Evolutionary conservation across 2,888 invertebrate species (phyloP), one percentile per base, ranked within the genome.

Genomic region (Metopia argyrocephala): DNA sequence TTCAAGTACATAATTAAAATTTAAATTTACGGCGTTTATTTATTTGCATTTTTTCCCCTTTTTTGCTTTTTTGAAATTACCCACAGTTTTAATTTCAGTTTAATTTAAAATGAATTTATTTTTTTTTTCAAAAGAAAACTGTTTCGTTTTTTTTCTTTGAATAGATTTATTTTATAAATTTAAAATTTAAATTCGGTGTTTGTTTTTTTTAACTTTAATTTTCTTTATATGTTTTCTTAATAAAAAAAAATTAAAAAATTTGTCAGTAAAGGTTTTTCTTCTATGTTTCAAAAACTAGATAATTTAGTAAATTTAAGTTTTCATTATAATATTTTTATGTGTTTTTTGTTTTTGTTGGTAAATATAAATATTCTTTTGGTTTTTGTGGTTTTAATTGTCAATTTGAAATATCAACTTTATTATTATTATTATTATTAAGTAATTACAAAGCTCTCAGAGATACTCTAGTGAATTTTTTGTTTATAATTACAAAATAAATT

Each of bases 131-230:
- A 48, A 66, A 61, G 9, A 46, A 12, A 69, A 25, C 2, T 50
- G 7, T 23, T 48, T 20, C 15, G n/a, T 27, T 27, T 21, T 65
- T 46, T 18, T 18, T 61, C 18, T 50, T 64, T 20, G 69, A 54
- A 45, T 27, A 48, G 21, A 65, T 20, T 15, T 65, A 38, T 59
- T 62, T 61, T 57, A 65, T n/a, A n/a, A 9, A 25, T 38, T 38
- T 38, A 59, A 64, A 52, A 65, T 70, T 71, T 79, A 79, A 79
- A 79, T 79, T 79, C 79, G 79, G 79, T 71, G 68, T 76, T 76
- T 59, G 48, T 45, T 31, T 46, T 52, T 52, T 12, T 52, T 66
- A n/a, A n/a, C 21, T 38, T 38, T 12, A 3, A 3, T 38, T 38
- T 15, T 6, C 15, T 12, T 38, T 38, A 1, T 38, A 2, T 12